Evolutionary conservation across 2,113 vertebrate species (phyloP), one percentile per base, ranked within the genome.

Genomic region (Apodemus speciosus): DNA sequence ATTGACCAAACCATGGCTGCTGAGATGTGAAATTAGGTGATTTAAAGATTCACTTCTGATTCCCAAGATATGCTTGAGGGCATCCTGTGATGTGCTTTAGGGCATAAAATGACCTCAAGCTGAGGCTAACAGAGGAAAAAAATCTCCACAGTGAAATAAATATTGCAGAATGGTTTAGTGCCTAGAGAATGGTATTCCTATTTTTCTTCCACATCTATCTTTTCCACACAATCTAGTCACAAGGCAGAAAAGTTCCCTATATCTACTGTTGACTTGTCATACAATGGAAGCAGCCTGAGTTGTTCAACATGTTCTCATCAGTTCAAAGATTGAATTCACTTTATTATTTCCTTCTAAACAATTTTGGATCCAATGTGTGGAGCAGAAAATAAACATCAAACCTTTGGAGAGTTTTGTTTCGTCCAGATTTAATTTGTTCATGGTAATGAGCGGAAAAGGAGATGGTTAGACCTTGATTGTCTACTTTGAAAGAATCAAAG

Each of bases 11-110:
- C 14, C 60, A 93, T 80, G 92, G 87, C 88, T 94, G 68, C 76
- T 96, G 95, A 94, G 87, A 97, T 95, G 90, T 97, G 94, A 96
- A 97, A 95, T 95, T 89, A 96, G 95, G 43, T 91, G 84, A 95
- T 93, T 95, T 96, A 96, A 96, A 96, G 93, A 95, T 94, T 95
- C 95, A 90, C 79, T 97, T 94, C 88, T 90, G 91, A 93, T 95
- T 95, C 91, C 81, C 43, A 92, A 92, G 91, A 93, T 95, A 92
- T 73, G 88, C 88, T 97, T 77, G 92, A 95, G 60, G 86, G 81
- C 76, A 84, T 90, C 15, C 69, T 66, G 56, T 94, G 92, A 92
- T 96, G 91, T 86, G 89, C 87, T 97, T 95, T 84, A 85, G 92
- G 96, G 91, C 91, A 92, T 90, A 88, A 94, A 97, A 93, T 93